Conservation (phyloP, 2,888 invertebrate genomes). For the Ophion obscuratus region DNA sequence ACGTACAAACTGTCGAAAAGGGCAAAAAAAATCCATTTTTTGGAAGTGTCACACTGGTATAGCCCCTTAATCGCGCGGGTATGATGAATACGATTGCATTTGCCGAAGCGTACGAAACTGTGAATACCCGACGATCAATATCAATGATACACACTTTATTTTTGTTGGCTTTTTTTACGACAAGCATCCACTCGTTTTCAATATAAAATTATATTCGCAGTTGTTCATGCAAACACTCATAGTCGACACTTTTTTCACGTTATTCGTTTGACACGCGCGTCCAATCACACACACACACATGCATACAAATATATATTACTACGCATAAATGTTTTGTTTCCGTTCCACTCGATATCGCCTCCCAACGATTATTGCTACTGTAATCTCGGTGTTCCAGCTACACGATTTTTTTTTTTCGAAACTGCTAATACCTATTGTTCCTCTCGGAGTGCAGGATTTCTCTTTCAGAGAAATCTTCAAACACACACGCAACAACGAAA, state of each 20-base stretch:
- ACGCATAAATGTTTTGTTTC: constrained; percentile 46
- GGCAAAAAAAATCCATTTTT: no score
- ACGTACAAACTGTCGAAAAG: no score
- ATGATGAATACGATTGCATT: background rate
- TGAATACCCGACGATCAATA: constrained; percentile 32
- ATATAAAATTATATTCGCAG: constrained; percentile 67
- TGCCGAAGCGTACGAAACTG: background rate
- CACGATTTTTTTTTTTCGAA: constrained; percentile 4
- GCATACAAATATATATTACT: constrained; percentile 21
- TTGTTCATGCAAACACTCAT: constrained; percentile 53
- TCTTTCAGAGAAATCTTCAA: constrained; percentile 33
- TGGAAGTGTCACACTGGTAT: no score
- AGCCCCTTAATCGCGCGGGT: no score
- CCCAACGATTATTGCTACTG: constrained; percentile 54
- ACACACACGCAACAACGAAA: constrained; percentile 42
- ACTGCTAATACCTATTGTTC: constrained; percentile 1
- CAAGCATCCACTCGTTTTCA: constrained; percentile 58
- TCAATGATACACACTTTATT: constrained; percentile 49
- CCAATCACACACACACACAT: constrained; percentile 15
- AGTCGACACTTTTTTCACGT: constrained; percentile 10
- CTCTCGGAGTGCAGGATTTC: constrained; percentile 22
- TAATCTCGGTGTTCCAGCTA: constrained; percentile 3
- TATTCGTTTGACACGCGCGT: constrained; percentile 10
- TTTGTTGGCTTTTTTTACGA: constrained; percentile 36
- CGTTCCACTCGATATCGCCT: constrained; percentile 29